Percentiles rank a stretch among this genome's conserved stretches.
Evolutionary conservation across 2,113 vertebrate genomes (phyloP).

Genomic region (Myiozetetes cayanensis): DNA sequence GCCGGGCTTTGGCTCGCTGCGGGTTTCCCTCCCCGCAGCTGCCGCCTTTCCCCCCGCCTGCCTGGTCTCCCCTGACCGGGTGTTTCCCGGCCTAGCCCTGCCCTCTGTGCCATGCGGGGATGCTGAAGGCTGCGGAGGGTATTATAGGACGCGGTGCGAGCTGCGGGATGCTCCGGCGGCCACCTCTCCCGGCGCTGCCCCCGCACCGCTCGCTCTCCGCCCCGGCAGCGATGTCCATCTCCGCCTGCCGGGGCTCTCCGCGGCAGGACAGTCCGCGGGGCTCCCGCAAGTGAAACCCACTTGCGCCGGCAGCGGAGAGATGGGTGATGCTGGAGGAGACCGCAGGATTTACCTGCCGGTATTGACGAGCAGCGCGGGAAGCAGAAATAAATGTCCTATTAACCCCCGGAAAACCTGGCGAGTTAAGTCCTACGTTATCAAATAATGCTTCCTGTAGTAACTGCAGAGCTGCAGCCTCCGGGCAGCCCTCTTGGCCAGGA

Average conservation of each 20-base stretch:
- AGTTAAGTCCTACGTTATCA: neutral
- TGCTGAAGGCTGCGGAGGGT: neutral
- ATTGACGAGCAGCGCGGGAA: neutral
- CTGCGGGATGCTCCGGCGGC: neutral
- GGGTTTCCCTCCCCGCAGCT: neutral
- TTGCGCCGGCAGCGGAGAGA: neutral
- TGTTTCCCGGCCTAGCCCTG: neutral
- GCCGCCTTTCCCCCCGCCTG: neutral
- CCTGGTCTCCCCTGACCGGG: neutral
- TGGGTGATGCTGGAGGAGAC: neutral
- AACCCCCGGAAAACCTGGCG: neutral
- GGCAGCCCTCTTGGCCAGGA: too few relatives aligned
- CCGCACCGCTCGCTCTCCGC: neutral
- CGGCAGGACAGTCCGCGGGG: neutral
- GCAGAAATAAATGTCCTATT: rapidly evolving
- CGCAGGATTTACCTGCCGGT: neutral
- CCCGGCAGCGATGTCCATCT: rapidly evolving
- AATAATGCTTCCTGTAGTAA: neutral
- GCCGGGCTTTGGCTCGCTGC: neutral
- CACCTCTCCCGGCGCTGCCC: neutral
- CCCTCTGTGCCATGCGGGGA: neutral
- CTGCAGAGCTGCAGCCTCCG: neutral
- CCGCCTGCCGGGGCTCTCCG: neutral
- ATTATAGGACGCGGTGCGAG: neutral
- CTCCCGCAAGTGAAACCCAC: neutral